phyloP scores from a whole-genome alignment of 2,888 invertebrate species.

The Agrotis segetum region DNA sequence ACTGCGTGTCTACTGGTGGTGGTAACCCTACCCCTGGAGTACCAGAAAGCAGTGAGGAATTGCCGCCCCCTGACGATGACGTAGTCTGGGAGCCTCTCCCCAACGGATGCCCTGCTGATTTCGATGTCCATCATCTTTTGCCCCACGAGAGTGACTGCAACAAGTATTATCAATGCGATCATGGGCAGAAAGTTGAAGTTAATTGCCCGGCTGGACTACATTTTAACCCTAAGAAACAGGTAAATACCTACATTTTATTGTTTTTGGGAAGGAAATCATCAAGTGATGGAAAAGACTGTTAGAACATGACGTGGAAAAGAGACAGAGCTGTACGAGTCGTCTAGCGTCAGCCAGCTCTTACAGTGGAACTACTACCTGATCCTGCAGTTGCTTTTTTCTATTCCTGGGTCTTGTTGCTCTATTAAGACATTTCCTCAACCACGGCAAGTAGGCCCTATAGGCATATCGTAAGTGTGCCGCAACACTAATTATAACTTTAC shows the following conservation, averaged over 20 bases:
- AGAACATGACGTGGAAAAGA: too few species aligned
- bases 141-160: conserved; percentile 69
- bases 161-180: conserved; percentile 54
- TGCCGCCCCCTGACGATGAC: neutral
- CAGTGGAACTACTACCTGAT: too few species aligned
- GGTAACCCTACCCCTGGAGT: neutral
- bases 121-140: conserved; percentile 56
- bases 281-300: too few species aligned
- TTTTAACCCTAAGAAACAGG: conserved; percentile 60
- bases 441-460: too few species aligned
- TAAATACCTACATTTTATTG: conserved; percentile 1
- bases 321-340: too few species aligned
- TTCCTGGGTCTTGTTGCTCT: too few species aligned
- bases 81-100: conserved; percentile 43
- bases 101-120: conserved; percentile 70
- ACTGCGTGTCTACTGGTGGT: conserved; percentile 35
- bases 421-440: too few species aligned
- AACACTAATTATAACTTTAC: too few species aligned
- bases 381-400: too few species aligned
- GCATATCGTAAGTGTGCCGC: too few species aligned
- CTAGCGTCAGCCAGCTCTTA: too few species aligned
- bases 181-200: conserved; percentile 57
- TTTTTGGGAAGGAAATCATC: too few species aligned
- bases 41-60: conserved; percentile 23
- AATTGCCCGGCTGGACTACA: conserved; percentile 61